phyloP scores from a whole-genome alignment of 1,140 invertebrate genomes.

The Notospermus geniculatus region DNA sequence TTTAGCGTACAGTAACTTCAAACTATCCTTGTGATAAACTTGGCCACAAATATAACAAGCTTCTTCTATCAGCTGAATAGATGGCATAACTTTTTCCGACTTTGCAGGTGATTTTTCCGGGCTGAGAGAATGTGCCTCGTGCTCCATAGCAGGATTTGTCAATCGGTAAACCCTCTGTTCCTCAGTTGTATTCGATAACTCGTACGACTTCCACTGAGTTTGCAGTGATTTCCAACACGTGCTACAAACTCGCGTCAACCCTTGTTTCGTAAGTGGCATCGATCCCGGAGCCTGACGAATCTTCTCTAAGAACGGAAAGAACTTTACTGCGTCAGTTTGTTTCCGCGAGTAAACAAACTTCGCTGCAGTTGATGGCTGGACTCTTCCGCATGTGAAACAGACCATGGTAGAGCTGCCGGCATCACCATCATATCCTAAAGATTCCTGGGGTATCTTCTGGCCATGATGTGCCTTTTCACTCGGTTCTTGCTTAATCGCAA shows the following conservation, averaged over 20 bases:
- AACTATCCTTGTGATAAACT: constrained; percentile 27
- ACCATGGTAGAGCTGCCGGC: constrained; percentile 59
- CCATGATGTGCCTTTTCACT: neutral
- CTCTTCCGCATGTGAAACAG: constrained; percentile 82
- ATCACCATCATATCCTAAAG: neutral
- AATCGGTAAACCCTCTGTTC: constrained; percentile 44
- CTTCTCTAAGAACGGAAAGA: constrained; percentile 81
- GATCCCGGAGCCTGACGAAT: constrained; percentile 76
- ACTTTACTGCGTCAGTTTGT: constrained; percentile 80
- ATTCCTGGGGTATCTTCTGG: neutral
- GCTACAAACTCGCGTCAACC: constrained; percentile 69
- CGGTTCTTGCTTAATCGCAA: neutral
- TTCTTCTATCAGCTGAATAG: neutral
- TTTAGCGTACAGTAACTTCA: constrained; percentile 30
- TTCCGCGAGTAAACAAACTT: constrained; percentile 79
- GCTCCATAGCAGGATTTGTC: neutral
- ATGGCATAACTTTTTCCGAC: neutral
- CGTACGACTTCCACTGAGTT: constrained; percentile 74
- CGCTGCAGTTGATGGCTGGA: constrained; percentile 70
- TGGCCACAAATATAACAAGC: neutral
- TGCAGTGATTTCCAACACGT: constrained; percentile 79
- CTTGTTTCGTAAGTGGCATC: constrained; percentile 77
- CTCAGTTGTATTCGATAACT: constrained; percentile 50
- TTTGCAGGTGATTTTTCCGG: neutral
- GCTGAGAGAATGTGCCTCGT: neutral